Base-by-base conservation (phyloP, 2,888 invertebrate species). In the Pherbina coryleti region DNA sequence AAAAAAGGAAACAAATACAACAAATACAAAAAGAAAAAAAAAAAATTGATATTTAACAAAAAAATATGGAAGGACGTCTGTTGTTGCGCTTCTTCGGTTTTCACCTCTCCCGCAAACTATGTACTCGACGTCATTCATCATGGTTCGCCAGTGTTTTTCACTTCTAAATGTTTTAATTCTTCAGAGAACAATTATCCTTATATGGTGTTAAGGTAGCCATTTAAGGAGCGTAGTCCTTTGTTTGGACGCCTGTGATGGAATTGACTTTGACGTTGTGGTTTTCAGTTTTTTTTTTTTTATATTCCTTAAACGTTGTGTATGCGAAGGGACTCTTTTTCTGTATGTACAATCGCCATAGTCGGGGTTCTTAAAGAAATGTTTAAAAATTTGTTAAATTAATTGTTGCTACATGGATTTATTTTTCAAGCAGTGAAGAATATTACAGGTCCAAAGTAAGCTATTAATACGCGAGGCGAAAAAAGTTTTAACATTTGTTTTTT, bases 141-240 rank as follows among this genome's bases (percentile, higher is more conserved):
- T 72, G 14, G 22, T 34, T 55, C 34, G 11, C 34, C 64, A 31
- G 28, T 44, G 66, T 37, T 72, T 67, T 66, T 60, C 66, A 66
- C 75, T 77, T 76, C 67, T 62, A 81, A 82, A 80, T 81, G 81
- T 82, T 82, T 82, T 80, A 83, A 83, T 83, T 81, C 83, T 81
- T 75, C 78, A 78, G 82, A 79, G 83, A 81, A 82, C 81, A 83
- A 83, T 83, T 83, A 83, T 82, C 83, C 83, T 81, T 83, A 82
- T 81, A 81, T 82, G 83, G 83, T 44, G 73, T 49, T 75, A 25
- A 37, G n/a, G 22, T 22, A 31, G 49, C 62, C 25, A 66, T 75
- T 66, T 75, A 75, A 75, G 75, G 75, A 75, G 67, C 44, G 53
- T 51, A 25, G 67, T 75, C 67, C 75, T 75, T 75, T 66, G 37